phyloP scores from a whole-genome alignment of 2,888 invertebrate species.

The Timandra comae region DNA sequence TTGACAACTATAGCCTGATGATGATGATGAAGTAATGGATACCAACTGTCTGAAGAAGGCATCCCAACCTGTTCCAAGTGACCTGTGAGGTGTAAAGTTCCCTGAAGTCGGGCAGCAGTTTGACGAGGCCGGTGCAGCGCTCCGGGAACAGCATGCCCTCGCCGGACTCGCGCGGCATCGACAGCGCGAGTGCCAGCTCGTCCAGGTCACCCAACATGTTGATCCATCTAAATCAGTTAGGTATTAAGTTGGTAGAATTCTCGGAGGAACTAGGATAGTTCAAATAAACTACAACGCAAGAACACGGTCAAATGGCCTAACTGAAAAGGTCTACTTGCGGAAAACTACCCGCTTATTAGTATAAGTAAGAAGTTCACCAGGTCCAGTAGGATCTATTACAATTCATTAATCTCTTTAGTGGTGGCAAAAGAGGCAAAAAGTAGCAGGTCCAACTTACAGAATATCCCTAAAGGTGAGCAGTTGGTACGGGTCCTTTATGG shows the following conservation, averaged over 20 bases:
- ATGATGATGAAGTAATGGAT: not conserved
- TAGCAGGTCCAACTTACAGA: too few relatives aligned
- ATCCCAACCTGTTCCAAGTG: conserved; percentile 77
- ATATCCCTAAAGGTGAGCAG: conserved; percentile 55
- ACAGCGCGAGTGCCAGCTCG: conserved; percentile 71
- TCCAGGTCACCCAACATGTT: conserved; percentile 80
- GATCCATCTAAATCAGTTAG: conserved; percentile 59
- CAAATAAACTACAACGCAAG: not conserved
- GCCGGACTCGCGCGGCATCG: conserved; percentile 33
- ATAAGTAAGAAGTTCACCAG: too few relatives aligned
- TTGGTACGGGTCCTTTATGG: conserved; percentile 43
- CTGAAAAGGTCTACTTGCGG: too few relatives aligned
- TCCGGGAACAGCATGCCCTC: conserved; percentile 56
- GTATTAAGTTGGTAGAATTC: not conserved
- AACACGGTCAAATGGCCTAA: too few relatives aligned
- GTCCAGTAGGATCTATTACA: too few relatives aligned
- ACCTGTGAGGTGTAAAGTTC: conserved; percentile 80
- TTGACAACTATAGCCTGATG: not conserved
- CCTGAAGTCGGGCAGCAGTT: conserved; percentile 74
- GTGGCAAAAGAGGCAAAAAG: too few relatives aligned
- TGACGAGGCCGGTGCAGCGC: conserved; percentile 82
- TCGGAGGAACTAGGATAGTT: not conserved
- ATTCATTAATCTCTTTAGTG: too few relatives aligned
- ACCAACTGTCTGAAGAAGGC: not conserved
- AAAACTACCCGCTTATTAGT: too few relatives aligned